Evolutionary conservation across 2,888 invertebrate genomes (phyloP), one percentile per base, ranked within the genome.

Genomic region (Eilema caniola): DNA sequence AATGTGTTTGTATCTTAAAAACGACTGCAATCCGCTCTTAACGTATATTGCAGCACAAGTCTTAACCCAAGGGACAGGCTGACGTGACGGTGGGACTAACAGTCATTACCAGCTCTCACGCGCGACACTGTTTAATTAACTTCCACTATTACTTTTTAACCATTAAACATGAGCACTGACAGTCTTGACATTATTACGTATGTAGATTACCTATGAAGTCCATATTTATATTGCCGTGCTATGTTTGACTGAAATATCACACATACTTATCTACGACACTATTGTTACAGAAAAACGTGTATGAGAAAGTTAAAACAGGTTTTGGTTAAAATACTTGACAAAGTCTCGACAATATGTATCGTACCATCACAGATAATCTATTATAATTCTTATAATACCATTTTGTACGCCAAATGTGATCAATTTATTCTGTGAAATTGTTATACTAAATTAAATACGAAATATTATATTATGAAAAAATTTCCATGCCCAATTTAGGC

Each of bases 91-190:
- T 61, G 74, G 74, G 60, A 59, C 28, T 28, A 47, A 53, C 59
- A 33, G 66, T 69, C 63, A 71, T 78, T 71, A 70, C 67, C 24
- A 61, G 37, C 16, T 33, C 56, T 60, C 63, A 68, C 66, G 64
- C 25, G 69, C 68, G 59, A 70, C 53, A 41, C 28, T 72, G 69
- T 64, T 70, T 71, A 76, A 78, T 71, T 69, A 72, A 72, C 59
- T 75, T 25, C 60, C 59, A 75, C 31, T 53, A 66, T 25, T 25
- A 59, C 61, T 66, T 70, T 66, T 53, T 56, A 12, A 28, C 64
- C 47, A 47, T 69, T 63, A 69, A 69, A 64, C 23, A n/a, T 7
- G 63, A 20, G 47, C 20, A 20, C 47, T 47, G 20, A 20, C 41
- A 41, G 47, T 20, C 20, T 16, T 37, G 33, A 41, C 16, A 41